These are phyloP conservation scores for Parauchenoglanis ngamensis DNA, from an alignment of 2,797 vertebrate species.

Conservation along the genomic window DNA sequence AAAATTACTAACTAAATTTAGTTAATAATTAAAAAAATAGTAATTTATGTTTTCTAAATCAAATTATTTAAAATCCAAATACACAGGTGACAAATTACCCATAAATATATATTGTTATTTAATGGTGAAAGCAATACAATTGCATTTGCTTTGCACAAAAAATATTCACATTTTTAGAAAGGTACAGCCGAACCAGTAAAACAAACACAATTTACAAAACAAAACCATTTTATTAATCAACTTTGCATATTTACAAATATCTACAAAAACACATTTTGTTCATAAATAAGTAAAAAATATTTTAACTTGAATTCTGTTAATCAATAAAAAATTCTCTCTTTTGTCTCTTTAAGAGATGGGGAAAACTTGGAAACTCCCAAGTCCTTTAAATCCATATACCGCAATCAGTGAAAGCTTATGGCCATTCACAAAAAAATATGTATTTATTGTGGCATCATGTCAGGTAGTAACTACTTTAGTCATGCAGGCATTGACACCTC, in stretches of 20 bases:
- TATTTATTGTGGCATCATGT: conserved; percentile 57
- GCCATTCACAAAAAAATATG: conserved; percentile 38
- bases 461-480: conserved; percentile 18
- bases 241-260: conserved; percentile 80
- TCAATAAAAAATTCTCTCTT: background rate
- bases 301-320: conserved; percentile 35
- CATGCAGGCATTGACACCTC: conserved; percentile 26
- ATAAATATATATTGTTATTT: background rate
- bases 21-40: background rate
- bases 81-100: background rate
- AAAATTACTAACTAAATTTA: background rate
- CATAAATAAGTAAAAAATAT: conserved; percentile 72
- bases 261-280: conserved; percentile 72
- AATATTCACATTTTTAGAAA: background rate
- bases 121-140: background rate
- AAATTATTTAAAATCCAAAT: background rate
- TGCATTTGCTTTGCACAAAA: background rate
- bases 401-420: background rate
- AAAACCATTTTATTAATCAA: conserved; percentile 78
- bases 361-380: conserved; percentile 36
- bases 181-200: background rate
- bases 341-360: conserved; percentile 42
- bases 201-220: conserved; percentile 67
- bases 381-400: conserved; percentile 12
- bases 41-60: background rate